These are phyloP conservation scores for Calypte anna DNA, from an alignment of 2,113 vertebrate species.

Conservation along the genomic window DNA sequence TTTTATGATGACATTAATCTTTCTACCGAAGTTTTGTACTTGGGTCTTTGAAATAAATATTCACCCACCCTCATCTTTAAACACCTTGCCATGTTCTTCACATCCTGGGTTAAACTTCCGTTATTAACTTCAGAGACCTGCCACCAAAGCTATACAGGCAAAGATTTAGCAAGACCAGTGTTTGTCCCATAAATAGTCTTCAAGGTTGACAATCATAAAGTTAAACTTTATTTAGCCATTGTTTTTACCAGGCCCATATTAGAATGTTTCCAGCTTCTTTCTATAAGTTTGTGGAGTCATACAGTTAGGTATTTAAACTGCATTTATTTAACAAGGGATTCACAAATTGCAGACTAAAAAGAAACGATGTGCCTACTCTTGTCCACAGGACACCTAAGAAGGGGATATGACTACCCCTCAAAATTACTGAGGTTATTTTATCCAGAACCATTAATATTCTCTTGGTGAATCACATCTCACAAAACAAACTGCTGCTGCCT, in stretches of 20 bases:
- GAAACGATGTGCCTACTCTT: neutral
- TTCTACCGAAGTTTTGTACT: neutral
- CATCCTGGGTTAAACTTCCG: conserved; percentile 87
- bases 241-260: neutral
- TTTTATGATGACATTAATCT: neutral
- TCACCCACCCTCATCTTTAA: conserved; percentile 87
- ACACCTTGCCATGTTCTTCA: conserved; percentile 87
- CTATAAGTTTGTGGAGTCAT: neutral
- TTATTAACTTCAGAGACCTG: conserved; percentile 87
- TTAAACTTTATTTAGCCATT: neutral
- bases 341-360: neutral
- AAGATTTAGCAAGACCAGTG: neutral
- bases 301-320: neutral
- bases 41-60: neutral
- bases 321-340: neutral
- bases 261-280: neutral
- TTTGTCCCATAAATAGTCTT: neutral
- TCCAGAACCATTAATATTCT: neutral
- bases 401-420: neutral
- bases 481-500: neutral
- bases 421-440: neutral
- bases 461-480: neutral
- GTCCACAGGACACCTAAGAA: neutral
- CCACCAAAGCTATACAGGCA: conserved; percentile 29
- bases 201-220: neutral